These are phyloP conservation scores for Lithophane socia DNA, from an alignment of 2,888 invertebrate species.

Conservation along the genomic window DNA sequence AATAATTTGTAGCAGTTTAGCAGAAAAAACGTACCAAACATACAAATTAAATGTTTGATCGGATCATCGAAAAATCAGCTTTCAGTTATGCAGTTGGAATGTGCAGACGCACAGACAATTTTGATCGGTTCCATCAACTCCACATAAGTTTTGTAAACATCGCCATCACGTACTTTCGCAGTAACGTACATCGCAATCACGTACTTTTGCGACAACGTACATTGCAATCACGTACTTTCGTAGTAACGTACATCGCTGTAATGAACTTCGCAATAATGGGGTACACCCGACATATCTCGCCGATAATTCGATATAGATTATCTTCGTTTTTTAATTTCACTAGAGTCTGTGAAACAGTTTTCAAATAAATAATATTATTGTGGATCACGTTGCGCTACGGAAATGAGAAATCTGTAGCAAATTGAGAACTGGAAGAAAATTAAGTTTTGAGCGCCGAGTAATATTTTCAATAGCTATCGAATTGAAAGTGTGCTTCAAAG, in stretches of 20 bases:
- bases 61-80: background rate
- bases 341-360: background rate
- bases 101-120: background rate
- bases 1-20: background rate
- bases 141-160: background rate
- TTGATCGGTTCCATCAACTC: background rate
- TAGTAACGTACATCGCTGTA: too few species aligned
- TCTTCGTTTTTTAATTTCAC: background rate
- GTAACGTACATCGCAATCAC: too few species aligned
- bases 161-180: too few species aligned
- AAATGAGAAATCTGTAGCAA: conserved; percentile 36
- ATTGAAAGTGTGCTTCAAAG: conserved; percentile 15
- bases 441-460: conserved; percentile 4
- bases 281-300: background rate
- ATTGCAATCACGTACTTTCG: too few species aligned
- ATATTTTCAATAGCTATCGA: conserved; percentile 40
- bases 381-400: conserved; percentile 25
- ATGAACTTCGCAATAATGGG: too few species aligned
- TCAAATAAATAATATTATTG: conserved; percentile 7
- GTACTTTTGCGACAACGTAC: too few species aligned
- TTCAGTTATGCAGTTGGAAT: background rate
- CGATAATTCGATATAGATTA: background rate
- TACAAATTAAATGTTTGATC: too few species aligned
- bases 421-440: conserved; percentile 17
- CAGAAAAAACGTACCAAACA: too few species aligned